These are phyloP conservation scores for Kryptolebias ocellatus DNA, from an alignment of 2,797 vertebrate genomes.

Conservation along the genomic window DNA sequence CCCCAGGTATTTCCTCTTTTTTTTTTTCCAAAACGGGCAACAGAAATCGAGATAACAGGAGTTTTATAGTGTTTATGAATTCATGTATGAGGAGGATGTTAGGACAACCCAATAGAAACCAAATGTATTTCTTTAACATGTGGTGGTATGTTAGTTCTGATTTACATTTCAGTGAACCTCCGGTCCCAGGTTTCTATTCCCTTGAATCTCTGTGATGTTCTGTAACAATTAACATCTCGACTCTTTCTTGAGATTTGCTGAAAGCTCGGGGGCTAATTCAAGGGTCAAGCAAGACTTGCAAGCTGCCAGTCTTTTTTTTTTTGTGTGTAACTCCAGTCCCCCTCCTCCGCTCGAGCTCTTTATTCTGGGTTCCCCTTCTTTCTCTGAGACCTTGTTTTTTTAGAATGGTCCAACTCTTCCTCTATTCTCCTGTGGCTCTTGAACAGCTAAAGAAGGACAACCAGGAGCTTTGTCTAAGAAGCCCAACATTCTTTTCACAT, in stretches of 20 bases:
- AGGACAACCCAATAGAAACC: slow-evolving; percentile 59
- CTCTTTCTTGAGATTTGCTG: slow-evolving; percentile 78
- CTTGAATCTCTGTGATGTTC: slow-evolving; percentile 77
- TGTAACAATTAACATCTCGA: slow-evolving; percentile 80
- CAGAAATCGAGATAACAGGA: slow-evolving; percentile 63
- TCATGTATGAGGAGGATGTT: slow-evolving; percentile 64
- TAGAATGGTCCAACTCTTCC: slow-evolving; percentile 75
- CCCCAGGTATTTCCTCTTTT: slow-evolving; percentile 52
- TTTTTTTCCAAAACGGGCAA: slow-evolving; percentile 42
- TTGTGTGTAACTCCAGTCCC: slow-evolving; percentile 73
- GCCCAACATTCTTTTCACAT: slow-evolving; percentile 81
- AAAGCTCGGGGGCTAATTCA: slow-evolving; percentile 84
- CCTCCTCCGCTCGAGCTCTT: slow-evolving; percentile 61
- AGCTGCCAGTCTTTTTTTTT: slow-evolving; percentile 86
- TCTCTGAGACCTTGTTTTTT: slow-evolving; percentile 73
- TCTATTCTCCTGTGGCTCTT: slow-evolving; percentile 80
- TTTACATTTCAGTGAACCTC: slow-evolving; percentile 73
- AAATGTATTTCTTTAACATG: slow-evolving; percentile 69
- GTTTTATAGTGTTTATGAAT: slow-evolving; percentile 67
- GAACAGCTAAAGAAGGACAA: slow-evolving; percentile 77
- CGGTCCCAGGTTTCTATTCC: slow-evolving; percentile 59
- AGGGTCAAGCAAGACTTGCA: slow-evolving; percentile 87
- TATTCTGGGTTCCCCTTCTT: slow-evolving; percentile 55
- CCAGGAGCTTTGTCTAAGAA: slow-evolving; percentile 79
- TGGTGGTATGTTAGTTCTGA: slow-evolving; percentile 66